Percentiles rank a stretch among this genome's conserved stretches.
phyloP scores from a whole-genome alignment of 2,113 vertebrate species.

The Charina bottae region DNA sequence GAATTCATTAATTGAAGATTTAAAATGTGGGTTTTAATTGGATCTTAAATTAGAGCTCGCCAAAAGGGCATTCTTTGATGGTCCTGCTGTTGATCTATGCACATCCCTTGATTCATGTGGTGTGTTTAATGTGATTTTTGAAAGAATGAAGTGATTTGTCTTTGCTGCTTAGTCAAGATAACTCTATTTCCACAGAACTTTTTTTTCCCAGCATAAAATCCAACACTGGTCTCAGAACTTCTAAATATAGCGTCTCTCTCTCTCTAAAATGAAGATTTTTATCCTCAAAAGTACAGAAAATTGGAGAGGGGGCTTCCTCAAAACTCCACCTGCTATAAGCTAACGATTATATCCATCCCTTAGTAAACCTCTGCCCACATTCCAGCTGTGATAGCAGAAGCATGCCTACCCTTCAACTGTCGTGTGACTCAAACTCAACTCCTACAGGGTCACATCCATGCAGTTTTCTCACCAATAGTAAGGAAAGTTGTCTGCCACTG shows the following conservation, averaged over 20 bases:
- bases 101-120: not conserved
- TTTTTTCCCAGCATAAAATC: not conserved
- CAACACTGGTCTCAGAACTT: not conserved
- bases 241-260: not conserved
- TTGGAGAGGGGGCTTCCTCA: not conserved
- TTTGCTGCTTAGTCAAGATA: not conserved
- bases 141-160: not conserved
- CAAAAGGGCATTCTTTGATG: not conserved
- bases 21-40: slow-evolving; percentile 16
- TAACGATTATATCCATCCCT: too few species aligned
- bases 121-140: not conserved
- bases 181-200: not conserved
- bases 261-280: not conserved
- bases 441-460: not conserved
- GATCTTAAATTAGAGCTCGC: slow-evolving; percentile 7
- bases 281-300: not conserved
- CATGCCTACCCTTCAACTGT: not conserved
- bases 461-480: too few species aligned
- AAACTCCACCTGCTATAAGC: too few species aligned
- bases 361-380: not conserved
- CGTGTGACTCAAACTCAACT: not conserved
- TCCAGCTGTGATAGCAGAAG: not conserved
- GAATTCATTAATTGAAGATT: slow-evolving; percentile 20
- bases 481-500: too few species aligned
- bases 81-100: not conserved